Evolutionary conservation across 2,113 vertebrate species (phyloP), one percentile per base, ranked within the genome.

Genomic region (Anhinga rufa): DNA sequence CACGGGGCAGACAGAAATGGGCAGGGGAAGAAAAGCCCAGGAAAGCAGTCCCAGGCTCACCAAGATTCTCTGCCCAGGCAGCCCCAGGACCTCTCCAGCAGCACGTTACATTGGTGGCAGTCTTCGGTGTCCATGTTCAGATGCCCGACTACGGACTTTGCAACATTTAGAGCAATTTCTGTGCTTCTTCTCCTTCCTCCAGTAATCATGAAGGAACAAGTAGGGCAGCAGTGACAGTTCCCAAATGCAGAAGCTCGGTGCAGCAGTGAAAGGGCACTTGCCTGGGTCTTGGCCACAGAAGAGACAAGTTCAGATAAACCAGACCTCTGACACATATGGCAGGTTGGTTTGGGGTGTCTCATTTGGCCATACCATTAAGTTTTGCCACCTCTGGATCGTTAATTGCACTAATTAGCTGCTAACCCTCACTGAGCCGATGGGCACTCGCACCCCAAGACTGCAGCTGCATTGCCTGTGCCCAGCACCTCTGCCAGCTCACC

Each of bases 31-130:
- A 70, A 80, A 51, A 85, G 24, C 46, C 36, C 6, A 48, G 62
- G 32, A 60, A 83, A 81, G 19, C 19, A 84, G 54, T 31, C 7
- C 55, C 49, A 29, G 20, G 62, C 25, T 84, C 14, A 11, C 4
- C 12, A 34, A 64, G 17, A 5, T 20, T 88, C 57, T 14, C 61
- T n/a, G n/a, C 34, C 40, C 17, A 4, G 3, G 46, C 38, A 28
- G 36, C 14, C 13, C 10, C 54, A 36, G 38, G 24, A 82, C 29
- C 16, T 31, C 57, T 60, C 44, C 81, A 69, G 40, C 3, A 24
- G 17, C 29, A 22, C 1, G 0, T 38, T 42, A 52, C 36, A 17
- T 0, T 4, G 25, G 15, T 31, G 51, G 52, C 36, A 42, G 12
- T 22, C 26, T 51, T n/a, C 3, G 0, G 15, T 10, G n/a, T 6